phyloP scores from a whole-genome alignment of 1,140 invertebrate species.

The Homalodisca vitripennis region DNA sequence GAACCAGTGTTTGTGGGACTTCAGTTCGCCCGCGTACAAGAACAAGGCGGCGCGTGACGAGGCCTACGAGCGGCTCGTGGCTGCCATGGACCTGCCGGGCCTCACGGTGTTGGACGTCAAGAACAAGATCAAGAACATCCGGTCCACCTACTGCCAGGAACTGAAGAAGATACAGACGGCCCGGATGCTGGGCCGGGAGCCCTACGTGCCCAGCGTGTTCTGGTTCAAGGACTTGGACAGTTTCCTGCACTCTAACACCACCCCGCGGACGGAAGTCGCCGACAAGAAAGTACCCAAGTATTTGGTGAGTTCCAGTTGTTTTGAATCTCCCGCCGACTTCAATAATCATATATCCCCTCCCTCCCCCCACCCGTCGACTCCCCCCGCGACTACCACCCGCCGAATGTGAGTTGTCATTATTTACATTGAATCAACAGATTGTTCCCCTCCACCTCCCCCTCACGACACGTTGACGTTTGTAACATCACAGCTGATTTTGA shows the following conservation, averaged over 20 bases:
- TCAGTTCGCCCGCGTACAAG: conserved; percentile 35
- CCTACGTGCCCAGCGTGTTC: conserved; percentile 53
- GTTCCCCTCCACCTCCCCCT: no score
- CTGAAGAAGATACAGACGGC: conserved; percentile 46
- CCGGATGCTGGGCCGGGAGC: conserved; percentile 44
- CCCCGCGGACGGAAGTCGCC: conserved; percentile 40
- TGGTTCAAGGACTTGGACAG: conserved; percentile 55
- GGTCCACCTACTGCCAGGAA: conserved; percentile 40
- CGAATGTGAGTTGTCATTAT: no score
- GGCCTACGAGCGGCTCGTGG: conserved; percentile 33
- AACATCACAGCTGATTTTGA: no score
- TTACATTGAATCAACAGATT: no score
- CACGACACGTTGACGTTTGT: no score
- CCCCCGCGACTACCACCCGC: no score
- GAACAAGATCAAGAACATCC: conserved; percentile 41
- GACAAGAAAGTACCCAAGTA: conserved; percentile 23
- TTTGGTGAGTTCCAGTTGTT: conserved; percentile 19
- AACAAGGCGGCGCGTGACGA: conserved; percentile 31
- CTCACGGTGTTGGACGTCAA: conserved; percentile 36
- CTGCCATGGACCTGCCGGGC: conserved; percentile 35
- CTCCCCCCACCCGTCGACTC: neutral
- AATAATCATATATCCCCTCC: conserved; percentile 5
- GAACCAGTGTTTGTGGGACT: conserved; percentile 37
- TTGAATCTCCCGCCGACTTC: conserved; percentile 1
- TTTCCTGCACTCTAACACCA: conserved; percentile 53